Percentiles rank a stretch among this genome's conserved stretches.
These are phyloP conservation scores for Cosmorhoe ocellata DNA, from an alignment of 2,888 invertebrate species.

Conservation along the genomic window DNA sequence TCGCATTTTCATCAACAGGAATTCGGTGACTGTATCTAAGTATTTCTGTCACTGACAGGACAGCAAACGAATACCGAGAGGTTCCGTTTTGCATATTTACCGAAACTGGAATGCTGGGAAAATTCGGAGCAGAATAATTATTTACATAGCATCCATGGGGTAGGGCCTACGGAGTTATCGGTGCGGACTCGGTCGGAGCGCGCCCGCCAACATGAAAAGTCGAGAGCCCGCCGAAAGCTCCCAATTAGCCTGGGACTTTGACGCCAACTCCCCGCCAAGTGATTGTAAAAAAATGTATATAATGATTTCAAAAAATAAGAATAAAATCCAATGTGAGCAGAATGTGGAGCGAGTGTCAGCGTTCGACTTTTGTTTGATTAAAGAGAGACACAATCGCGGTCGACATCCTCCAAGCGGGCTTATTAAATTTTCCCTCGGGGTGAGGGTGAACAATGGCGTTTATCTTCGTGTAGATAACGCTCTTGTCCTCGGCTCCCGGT, in stretches of 20 bases:
- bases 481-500: slow-evolving; percentile 55
- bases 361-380: slow-evolving; percentile 64
- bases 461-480: slow-evolving; percentile 74
- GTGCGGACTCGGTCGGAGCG: slow-evolving; percentile 36
- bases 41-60: slow-evolving; percentile 30
- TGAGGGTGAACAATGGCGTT: slow-evolving; percentile 67
- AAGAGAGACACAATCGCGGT: slow-evolving; percentile 64
- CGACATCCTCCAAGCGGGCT: slow-evolving; percentile 59
- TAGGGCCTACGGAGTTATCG: slow-evolving; percentile 35
- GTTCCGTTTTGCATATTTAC: slow-evolving; percentile 45
- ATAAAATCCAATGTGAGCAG: slow-evolving; percentile 40
- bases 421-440: slow-evolving; percentile 71
- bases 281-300: slow-evolving; percentile 71
- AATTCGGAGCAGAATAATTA: slow-evolving; percentile 55
- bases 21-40: slow-evolving; percentile 32
- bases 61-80: slow-evolving; percentile 29
- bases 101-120: slow-evolving; percentile 45
- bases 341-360: slow-evolving; percentile 42
- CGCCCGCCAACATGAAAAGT: slow-evolving; percentile 62
- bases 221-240: slow-evolving; percentile 70
- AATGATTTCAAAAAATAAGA: slow-evolving; percentile 53
- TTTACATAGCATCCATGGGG: slow-evolving; percentile 52
- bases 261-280: slow-evolving; percentile 53
- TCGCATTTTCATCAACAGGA: slow-evolving; percentile 32
- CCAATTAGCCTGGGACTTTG: slow-evolving; percentile 77